Conservation (phyloP, 2,113 vertebrate genomes). For the Hypanus sabinus region DNA sequence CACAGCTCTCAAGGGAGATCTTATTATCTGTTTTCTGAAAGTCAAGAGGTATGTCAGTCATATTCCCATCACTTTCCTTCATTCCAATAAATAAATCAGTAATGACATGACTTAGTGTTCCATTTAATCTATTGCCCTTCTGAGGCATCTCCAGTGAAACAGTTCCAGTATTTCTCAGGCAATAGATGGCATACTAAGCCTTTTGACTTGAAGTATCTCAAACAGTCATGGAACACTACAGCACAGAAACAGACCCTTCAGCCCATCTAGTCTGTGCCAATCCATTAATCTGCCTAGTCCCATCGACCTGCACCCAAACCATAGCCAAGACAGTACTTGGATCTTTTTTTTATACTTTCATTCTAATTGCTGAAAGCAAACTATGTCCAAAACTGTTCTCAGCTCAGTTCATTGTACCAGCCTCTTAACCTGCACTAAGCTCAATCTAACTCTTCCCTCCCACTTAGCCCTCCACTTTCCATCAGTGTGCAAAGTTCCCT, state of each 20-base stretch:
- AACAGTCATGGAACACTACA: too few species aligned
- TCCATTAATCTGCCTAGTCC: too few species aligned
- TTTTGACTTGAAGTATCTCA: background rate
- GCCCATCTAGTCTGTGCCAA: too few species aligned
- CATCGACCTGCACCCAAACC: too few species aligned
- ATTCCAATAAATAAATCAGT: background rate
- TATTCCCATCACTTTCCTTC: background rate
- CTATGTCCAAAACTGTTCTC: background rate
- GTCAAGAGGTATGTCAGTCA: background rate
- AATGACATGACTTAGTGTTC: background rate
- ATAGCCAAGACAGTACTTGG: too few species aligned
- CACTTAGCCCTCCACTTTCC: too few species aligned
- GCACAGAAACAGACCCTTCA: too few species aligned
- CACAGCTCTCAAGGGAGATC: background rate
- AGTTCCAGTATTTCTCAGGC: background rate
- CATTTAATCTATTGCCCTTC: background rate
- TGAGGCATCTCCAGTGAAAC: background rate
- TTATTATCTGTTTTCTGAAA: slow-evolving; percentile 18
- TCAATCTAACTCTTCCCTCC: too few species aligned
- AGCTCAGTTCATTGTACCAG: too few species aligned
- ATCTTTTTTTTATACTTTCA: background rate
- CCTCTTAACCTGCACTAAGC: too few species aligned
- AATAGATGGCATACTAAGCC: background rate
- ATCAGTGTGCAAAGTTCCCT: too few species aligned
- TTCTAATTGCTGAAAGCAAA: background rate